Percentiles rank a stretch among this genome's conserved stretches.
phyloP scores from a whole-genome alignment of 2,888 invertebrate genomes.

The Andrena haemorrhoa region DNA sequence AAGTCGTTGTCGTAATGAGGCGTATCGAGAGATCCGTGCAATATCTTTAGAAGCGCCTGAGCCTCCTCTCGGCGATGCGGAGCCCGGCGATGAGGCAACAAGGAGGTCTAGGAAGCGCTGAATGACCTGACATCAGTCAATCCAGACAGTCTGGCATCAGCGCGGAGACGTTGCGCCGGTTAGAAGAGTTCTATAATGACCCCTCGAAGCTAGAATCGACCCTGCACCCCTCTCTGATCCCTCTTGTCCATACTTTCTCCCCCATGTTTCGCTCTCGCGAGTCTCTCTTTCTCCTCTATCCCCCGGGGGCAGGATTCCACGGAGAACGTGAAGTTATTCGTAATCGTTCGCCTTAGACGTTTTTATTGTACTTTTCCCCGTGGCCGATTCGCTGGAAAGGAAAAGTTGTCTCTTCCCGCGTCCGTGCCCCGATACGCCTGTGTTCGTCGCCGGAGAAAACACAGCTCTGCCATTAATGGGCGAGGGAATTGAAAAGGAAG shows the following conservation, averaged over 20 bases:
- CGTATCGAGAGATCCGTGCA: constrained; percentile 60
- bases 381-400: constrained; percentile 10
- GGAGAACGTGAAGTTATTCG: constrained; percentile 57
- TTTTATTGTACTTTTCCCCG: constrained; percentile 45
- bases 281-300: constrained; percentile 40
- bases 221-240: constrained; percentile 70
- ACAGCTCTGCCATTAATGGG: not conserved
- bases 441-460: constrained; percentile 1
- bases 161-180: constrained; percentile 53
- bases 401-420: constrained; percentile 19
- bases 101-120: constrained; percentile 69
- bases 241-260: constrained; percentile 74
- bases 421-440: not conserved
- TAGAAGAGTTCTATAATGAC: constrained; percentile 76
- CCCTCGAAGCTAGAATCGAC: constrained; percentile 74
- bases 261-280: constrained; percentile 44
- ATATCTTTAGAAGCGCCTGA: constrained; percentile 55
- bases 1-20: constrained; percentile 68
- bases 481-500: too few relatives aligned
- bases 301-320: constrained; percentile 64
- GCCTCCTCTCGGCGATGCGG: constrained; percentile 52
- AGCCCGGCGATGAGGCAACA: constrained; percentile 65
- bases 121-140: constrained; percentile 76
- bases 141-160: constrained; percentile 72
- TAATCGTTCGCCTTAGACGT: constrained; percentile 37